phyloP scores from a whole-genome alignment of 2,797 vertebrate genomes.

The Jordanella pulchra region DNA sequence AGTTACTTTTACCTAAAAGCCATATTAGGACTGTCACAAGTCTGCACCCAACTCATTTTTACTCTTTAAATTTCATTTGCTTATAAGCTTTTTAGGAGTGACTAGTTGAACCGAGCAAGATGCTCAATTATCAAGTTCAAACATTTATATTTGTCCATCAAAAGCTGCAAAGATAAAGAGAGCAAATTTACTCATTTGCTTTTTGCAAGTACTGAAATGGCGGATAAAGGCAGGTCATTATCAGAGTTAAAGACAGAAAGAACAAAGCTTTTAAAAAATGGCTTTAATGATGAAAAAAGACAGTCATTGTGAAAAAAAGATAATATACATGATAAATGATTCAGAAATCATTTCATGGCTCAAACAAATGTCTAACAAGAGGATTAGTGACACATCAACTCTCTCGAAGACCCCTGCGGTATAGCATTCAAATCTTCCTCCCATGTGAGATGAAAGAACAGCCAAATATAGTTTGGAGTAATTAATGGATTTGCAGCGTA shows the following conservation, averaged over 20 bases:
- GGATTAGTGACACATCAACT: neutral
- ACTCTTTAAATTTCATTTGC: neutral
- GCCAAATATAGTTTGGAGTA: slow-evolving; percentile 19
- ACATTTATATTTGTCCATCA: neutral
- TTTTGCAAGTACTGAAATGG: neutral
- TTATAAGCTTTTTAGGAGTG: neutral
- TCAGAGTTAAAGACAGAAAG: neutral
- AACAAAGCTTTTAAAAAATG: slow-evolving; percentile 10
- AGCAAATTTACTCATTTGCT: neutral
- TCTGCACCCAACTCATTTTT: neutral
- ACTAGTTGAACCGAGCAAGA: neutral
- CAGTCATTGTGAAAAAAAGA: slow-evolving; percentile 8
- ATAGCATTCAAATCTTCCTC: slow-evolving; percentile 1
- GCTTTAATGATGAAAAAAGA: slow-evolving; percentile 6
- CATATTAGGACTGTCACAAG: neutral
- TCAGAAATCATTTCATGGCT: slow-evolving; percentile 9
- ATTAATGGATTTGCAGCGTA: slow-evolving; percentile 31
- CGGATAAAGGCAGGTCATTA: neutral
- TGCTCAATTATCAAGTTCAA: neutral
- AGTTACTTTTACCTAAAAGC: neutral
- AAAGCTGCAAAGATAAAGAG: neutral
- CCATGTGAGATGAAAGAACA: slow-evolving; percentile 17
- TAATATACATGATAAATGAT: neutral
- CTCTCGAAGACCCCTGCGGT: slow-evolving; percentile 10
- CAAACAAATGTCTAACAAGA: slow-evolving; percentile 11